These are phyloP conservation scores for Napeogenes inachia DNA, from an alignment of 2,888 invertebrate genomes.

Conservation along the genomic window DNA sequence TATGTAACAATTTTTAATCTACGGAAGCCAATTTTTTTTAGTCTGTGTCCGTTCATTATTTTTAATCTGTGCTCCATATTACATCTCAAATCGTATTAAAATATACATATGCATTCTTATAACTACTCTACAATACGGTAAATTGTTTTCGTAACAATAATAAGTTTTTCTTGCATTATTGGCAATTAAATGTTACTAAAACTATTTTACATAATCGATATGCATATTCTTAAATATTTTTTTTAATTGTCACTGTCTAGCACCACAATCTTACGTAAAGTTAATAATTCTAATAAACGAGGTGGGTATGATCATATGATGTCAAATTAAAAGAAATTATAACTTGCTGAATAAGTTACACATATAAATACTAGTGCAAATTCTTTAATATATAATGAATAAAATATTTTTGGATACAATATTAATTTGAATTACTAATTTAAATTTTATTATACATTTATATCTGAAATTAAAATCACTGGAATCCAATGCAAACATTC, in stretches of 20 bases:
- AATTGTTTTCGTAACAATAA: slow-evolving; percentile 36
- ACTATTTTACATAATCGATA: slow-evolving; percentile 17
- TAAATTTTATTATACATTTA: neutral
- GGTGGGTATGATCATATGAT: slow-evolving; percentile 41
- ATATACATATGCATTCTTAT: slow-evolving; percentile 32
- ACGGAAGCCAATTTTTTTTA: slow-evolving; percentile 47
- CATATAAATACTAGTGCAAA: neutral
- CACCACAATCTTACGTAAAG: slow-evolving; percentile 37
- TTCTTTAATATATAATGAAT: slow-evolving; percentile 5
- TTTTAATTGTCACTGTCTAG: slow-evolving; percentile 34
- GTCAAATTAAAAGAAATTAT: slow-evolving; percentile 12
- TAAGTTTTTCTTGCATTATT: neutral
- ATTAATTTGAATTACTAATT: neutral
- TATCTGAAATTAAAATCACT: neutral
- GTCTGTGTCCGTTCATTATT: slow-evolving; percentile 16
- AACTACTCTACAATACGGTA: slow-evolving; percentile 56
- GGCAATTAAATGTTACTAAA: neutral
- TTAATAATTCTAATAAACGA: slow-evolving; percentile 32
- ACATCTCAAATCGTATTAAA: slow-evolving; percentile 38
- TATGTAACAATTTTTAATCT: slow-evolving; percentile 31
- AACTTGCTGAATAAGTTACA: neutral
- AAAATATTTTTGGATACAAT: slow-evolving; percentile 3
- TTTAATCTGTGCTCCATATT: slow-evolving; percentile 25
- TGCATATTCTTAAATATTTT: slow-evolving; percentile 21
- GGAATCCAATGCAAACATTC: neutral